Conservation (phyloP, 2,888 invertebrate species). For the Heliconius erato region DNA sequence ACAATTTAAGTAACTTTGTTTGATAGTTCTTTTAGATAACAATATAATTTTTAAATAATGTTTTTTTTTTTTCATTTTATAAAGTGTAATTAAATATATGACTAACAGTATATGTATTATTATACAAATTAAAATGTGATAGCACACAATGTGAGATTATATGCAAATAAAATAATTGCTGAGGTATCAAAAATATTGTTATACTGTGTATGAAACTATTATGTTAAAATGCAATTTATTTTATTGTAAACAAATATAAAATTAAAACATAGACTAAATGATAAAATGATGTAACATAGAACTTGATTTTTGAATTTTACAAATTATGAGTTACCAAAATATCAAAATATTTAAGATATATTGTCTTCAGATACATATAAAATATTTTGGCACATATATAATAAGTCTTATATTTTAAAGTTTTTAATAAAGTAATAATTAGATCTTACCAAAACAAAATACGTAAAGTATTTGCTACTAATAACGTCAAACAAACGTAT, state of each 20-base stretch:
- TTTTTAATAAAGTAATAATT: neutral
- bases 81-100: neutral
- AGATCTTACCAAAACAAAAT: conserved; percentile 97
- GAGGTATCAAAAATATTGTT: neutral
- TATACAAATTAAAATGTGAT: neutral
- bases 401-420: neutral
- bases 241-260: neutral
- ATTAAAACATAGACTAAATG: neutral
- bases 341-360: neutral
- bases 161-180: neutral
- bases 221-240: neutral
- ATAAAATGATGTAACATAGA: neutral
- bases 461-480: conserved; percentile 98
- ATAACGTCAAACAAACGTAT: conserved; percentile 97
- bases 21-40: neutral
- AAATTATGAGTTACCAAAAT: neutral
- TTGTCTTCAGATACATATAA: neutral
- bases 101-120: neutral
- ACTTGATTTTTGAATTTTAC: neutral
- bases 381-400: neutral
- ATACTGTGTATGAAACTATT: neutral
- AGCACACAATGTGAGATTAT: neutral
- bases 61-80: neutral
- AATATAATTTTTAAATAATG: neutral
- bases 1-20: conserved; percentile 61